A percentile compares a stretch with the other conserved stretches of the same genome.
These are phyloP conservation scores for Neodiprion virginianus DNA, from an alignment of 1,140 invertebrate genomes.

Conservation along the genomic window DNA sequence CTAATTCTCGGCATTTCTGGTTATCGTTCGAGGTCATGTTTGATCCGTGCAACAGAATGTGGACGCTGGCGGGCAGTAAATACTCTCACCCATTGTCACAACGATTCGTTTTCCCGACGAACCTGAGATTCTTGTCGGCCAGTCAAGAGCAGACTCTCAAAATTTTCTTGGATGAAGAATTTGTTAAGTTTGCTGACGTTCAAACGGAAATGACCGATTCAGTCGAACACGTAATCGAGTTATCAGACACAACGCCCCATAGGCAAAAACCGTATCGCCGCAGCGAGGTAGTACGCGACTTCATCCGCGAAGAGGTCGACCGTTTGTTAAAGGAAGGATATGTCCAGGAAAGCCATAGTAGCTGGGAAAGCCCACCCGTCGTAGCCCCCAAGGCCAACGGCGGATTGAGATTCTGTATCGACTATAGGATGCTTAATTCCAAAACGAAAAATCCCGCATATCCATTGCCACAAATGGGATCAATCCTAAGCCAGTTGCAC, in stretches of 20 bases:
- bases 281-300: slow-evolving; percentile 2
- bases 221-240: slow-evolving; percentile 23
- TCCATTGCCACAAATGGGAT: slow-evolving; percentile 11
- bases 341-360: not conserved
- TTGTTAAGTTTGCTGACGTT: slow-evolving; percentile 20
- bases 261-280: slow-evolving; percentile 24
- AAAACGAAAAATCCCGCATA: not conserved
- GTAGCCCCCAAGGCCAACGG: not conserved
- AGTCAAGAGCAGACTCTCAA: no score
- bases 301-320: slow-evolving; percentile 18
- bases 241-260: slow-evolving; percentile 17
- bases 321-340: slow-evolving; percentile 15
- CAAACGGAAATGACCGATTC: slow-evolving; percentile 14
- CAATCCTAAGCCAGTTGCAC: slow-evolving; percentile 2
- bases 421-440: no score
- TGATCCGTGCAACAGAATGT: not conserved
- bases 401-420: no score
- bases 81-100: slow-evolving; percentile 18
- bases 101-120: not conserved
- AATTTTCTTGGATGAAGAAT: slow-evolving; percentile 7
- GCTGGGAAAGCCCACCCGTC: slow-evolving; percentile 17
- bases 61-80: slow-evolving; percentile 22
- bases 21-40: slow-evolving; percentile 15
- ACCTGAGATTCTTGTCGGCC: no score
- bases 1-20: slow-evolving; percentile 23